Evolutionary conservation across 2,113 vertebrate genomes (phyloP), one percentile per base, ranked within the genome.

Genomic region (Xenus cinereus): DNA sequence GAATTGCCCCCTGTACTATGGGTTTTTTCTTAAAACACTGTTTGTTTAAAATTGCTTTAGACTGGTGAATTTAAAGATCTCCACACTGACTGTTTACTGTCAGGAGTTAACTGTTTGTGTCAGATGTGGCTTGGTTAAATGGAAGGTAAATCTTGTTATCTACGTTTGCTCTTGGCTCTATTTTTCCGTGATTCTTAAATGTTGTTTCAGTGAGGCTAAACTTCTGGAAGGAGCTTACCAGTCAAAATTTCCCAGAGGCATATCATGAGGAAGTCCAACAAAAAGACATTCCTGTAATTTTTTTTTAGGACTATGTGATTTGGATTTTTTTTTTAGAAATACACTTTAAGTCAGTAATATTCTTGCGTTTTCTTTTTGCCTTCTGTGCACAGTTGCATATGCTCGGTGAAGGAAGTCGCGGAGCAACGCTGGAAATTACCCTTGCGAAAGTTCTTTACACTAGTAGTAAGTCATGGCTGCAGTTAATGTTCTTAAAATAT

Each of bases 331-430:
- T 39, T 53, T n/a, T 59, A 82, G 24, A 79, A 62, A 59, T 75
- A 66, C 9, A 41, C 5, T 3, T 3, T 10, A 76, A 26, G 12
- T 88, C 26, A 32, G 28, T 60, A 71, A 45, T 27, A 10, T 32
- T 66, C 13, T 73, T 71, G 8, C 18, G 28, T 73, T 88, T 39
- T 74, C 4, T 48, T 32, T 48, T 67, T 48, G 21, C 15, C 39
- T 78, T 74, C 79, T 80, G 37, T 87, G 45, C 83, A 46, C 93
- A 99, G 99, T 98, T 99, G 59, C 99, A 99, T 87, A 99, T 99
- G 99, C 96, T 99, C 59, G 99, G 99, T 28, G 99, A 99, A 39
- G 99, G 99, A 83, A 99, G 98, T 93, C 98, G 99, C 93, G 99
- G 99, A 24, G 99, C 99, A 6, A 51, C 97, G 2, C 97, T 99